Evolutionary conservation across 2,113 vertebrate species (phyloP), one percentile per base, ranked within the genome.

Genomic region (Engystomops pustulosus): DNA sequence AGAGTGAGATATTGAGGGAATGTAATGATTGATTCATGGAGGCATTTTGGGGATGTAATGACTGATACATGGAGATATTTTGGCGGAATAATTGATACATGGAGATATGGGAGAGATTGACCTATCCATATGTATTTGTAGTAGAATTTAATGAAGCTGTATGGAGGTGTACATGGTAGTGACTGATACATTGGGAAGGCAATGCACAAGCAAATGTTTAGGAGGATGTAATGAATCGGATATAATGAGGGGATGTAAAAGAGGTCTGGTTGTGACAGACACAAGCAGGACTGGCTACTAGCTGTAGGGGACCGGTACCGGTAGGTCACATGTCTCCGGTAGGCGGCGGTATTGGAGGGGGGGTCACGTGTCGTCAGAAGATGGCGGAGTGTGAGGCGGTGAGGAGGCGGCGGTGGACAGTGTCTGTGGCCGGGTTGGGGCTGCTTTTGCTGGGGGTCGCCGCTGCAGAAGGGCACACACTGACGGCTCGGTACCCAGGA

Each of bases 401-500:
- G 71, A 47, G 36, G 71, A 25, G 62, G 41, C 36, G 41, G 41
- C 7, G 34, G 23, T 18, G 49, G 1, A 12, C 49, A 51, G 18
- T 58, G 25, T 7, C 30, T 20, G 49, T 20, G 60, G 41, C 12
- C 23, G 77, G 77, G 7, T 9, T 80, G 25, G 14, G 60, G 78
- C 23, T 80, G 78, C 78, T 67, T 23, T 6, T 30, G 6, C 51
- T 79, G 76, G 55, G 12, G 27, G 72, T 53, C 15, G 25, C 30
- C 27, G 7, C 23, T 53, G 72, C 45, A 0, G 45, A 11, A 47
- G 47, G 18, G 27, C 30, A 45, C 9, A 70, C 20, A 70, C 34
- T 41, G 67, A 41, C 34, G 18, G 67, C 67, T n/a, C 32, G 18
- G 51, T 12, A 55, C 30, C 18, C 30, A 1, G 90, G 87, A 86